Conservation (phyloP, 2,888 invertebrate genomes). For the Caenorhabditis imperialis region DNA sequence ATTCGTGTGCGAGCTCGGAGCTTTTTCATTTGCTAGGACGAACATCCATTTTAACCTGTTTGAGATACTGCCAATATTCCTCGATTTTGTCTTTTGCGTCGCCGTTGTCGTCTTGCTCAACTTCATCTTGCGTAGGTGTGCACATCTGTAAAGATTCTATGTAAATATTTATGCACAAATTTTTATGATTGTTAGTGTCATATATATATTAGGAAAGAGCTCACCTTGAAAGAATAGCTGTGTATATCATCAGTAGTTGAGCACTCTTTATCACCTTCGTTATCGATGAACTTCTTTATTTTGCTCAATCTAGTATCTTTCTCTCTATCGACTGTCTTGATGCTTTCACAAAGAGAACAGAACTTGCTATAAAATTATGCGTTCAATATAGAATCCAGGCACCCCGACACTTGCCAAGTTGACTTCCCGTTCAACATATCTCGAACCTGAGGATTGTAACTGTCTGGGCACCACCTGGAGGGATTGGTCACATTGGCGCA, state of each 20-base stretch:
- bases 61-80: constrained; percentile 73
- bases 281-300: constrained; percentile 56
- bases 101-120: constrained; percentile 57
- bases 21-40: too few species aligned
- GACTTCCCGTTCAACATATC: constrained; percentile 65
- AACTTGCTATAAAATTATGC: constrained; percentile 62
- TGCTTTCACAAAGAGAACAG: constrained; percentile 70
- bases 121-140: constrained; percentile 64
- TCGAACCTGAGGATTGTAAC: constrained; percentile 64
- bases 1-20: too few species aligned
- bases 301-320: constrained; percentile 45
- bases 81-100: constrained; percentile 67
- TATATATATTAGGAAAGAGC: too few species aligned
- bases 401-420: constrained; percentile 61
- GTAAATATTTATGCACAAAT: too few species aligned
- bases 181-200: too few species aligned
- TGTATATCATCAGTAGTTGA: constrained; percentile 50
- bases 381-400: neutral
- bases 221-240: constrained; percentile 63
- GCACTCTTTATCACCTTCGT: constrained; percentile 59
- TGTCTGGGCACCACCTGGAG: constrained; percentile 70
- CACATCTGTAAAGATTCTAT: constrained; percentile 70
- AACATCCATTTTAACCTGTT: constrained; percentile 64
- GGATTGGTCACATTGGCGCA: constrained; percentile 69
- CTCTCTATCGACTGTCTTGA: constrained; percentile 56